phyloP scores from a whole-genome alignment of 2,113 vertebrate species.

The Saimiri boliviensis region DNA sequence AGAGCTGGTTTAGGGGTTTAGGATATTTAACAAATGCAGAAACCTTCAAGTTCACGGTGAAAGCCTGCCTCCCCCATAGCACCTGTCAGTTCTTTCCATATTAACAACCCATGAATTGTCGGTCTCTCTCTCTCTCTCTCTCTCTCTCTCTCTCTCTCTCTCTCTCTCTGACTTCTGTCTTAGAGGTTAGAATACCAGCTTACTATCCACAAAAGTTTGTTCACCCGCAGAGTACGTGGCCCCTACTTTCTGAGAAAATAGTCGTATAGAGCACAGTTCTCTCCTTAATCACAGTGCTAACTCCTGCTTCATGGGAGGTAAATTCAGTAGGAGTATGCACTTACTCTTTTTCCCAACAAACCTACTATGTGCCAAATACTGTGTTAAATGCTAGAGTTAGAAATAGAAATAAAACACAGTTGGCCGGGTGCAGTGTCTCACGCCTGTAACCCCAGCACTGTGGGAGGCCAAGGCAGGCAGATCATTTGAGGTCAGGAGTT shows the following conservation, averaged over 20 bases:
- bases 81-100: not conserved
- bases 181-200: not conserved
- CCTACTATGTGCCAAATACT: not conserved
- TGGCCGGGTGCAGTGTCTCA: too few relatives aligned
- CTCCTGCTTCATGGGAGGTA: too few relatives aligned
- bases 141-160: not conserved
- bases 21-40: not conserved
- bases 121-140: not conserved
- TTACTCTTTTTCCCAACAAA: not conserved
- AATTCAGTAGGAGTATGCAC: not conserved
- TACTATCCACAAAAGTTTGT: not conserved
- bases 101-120: not conserved
- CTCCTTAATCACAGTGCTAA: rapidly evolving
- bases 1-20: not conserved
- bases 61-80: not conserved
- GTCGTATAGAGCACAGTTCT: too few relatives aligned
- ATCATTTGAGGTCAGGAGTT: too few relatives aligned
- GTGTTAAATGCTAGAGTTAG: not conserved
- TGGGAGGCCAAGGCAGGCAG: too few relatives aligned
- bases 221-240: not conserved
- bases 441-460: too few relatives aligned
- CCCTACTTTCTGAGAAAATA: not conserved
- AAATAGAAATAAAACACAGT: not conserved
- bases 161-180: not conserved
- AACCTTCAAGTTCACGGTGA: not conserved